Percentiles rank a stretch among this genome's conserved stretches.
These are phyloP conservation scores for Orgyia antiqua DNA, from an alignment of 2,888 invertebrate genomes.

Conservation along the genomic window DNA sequence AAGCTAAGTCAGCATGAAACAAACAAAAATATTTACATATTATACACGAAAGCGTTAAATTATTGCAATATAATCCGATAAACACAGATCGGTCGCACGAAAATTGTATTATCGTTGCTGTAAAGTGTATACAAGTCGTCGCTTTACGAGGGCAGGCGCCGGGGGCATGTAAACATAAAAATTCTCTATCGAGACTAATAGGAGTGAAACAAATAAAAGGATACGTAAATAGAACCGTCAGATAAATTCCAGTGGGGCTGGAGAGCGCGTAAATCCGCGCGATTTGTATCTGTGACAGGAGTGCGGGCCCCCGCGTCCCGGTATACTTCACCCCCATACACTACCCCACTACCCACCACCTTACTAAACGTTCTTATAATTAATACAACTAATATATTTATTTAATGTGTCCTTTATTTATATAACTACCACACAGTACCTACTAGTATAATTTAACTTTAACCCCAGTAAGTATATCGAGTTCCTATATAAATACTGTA, in stretches of 20 bases:
- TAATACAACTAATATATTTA: slow-evolving; percentile 40
- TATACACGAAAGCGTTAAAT: slow-evolving; percentile 50
- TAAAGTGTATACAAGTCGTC: slow-evolving; percentile 72
- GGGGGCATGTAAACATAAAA: slow-evolving; percentile 74
- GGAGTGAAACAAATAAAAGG: slow-evolving; percentile 77
- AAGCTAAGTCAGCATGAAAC: slow-evolving; percentile 46
- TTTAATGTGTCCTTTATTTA: neutral
- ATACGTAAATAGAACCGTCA: slow-evolving; percentile 75
- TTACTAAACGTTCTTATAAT: slow-evolving; percentile 50
- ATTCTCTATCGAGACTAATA: slow-evolving; percentile 78
- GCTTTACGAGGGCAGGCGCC: slow-evolving; percentile 72
- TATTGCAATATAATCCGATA: slow-evolving; percentile 72
- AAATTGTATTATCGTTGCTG: slow-evolving; percentile 71
- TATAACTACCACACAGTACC: too few relatives aligned
- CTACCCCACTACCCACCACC: slow-evolving; percentile 25
- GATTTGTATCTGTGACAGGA: slow-evolving; percentile 78
- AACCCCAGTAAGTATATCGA: too few relatives aligned
- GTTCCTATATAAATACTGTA: too few relatives aligned
- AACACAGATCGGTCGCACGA: slow-evolving; percentile 58
- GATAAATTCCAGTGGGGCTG: slow-evolving; percentile 75
- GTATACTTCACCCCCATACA: slow-evolving; percentile 12
- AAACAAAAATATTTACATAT: slow-evolving; percentile 70
- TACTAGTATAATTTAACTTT: too few relatives aligned
- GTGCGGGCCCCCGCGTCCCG: slow-evolving; percentile 37
- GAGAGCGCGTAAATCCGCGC: slow-evolving; percentile 77